Percentiles rank a stretch among this genome's conserved stretches.
Evolutionary conservation across 2,113 vertebrate species (phyloP).

Genomic region (Rhabdornis inornatus): DNA sequence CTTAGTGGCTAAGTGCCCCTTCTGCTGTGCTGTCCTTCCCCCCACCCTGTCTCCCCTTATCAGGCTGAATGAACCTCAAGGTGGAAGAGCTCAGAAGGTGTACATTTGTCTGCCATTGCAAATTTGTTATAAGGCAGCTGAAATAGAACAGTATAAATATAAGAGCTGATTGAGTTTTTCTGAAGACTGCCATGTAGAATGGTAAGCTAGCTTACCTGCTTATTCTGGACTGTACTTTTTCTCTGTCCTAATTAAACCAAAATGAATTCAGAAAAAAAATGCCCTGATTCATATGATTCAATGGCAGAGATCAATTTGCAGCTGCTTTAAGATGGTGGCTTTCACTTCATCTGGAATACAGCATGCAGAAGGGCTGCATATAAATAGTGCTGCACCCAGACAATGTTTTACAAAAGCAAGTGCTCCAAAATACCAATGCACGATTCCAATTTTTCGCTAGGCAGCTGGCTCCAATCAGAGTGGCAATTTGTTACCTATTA

Average conservation of each 20-base stretch:
- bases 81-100: neutral
- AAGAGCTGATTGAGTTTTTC: neutral
- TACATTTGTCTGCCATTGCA: neutral
- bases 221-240: neutral
- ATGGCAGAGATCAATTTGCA: neutral
- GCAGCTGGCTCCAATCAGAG: constrained; percentile 28
- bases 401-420: neutral
- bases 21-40: neutral
- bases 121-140: neutral
- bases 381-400: neutral
- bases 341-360: neutral
- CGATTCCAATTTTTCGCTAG: neutral
- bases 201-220: neutral
- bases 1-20: neutral
- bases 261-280: neutral
- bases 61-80: neutral
- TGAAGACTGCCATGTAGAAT: neutral
- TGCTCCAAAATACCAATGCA: neutral
- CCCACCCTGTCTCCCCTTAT: rapidly evolving
- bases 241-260: neutral
- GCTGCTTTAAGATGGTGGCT: neutral
- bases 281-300: neutral
- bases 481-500: constrained; percentile 40
- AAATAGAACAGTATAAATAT: neutral
- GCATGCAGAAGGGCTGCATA: neutral